Conservation (phyloP, 2,113 vertebrate genomes). For the Pollachius pollachius region DNA sequence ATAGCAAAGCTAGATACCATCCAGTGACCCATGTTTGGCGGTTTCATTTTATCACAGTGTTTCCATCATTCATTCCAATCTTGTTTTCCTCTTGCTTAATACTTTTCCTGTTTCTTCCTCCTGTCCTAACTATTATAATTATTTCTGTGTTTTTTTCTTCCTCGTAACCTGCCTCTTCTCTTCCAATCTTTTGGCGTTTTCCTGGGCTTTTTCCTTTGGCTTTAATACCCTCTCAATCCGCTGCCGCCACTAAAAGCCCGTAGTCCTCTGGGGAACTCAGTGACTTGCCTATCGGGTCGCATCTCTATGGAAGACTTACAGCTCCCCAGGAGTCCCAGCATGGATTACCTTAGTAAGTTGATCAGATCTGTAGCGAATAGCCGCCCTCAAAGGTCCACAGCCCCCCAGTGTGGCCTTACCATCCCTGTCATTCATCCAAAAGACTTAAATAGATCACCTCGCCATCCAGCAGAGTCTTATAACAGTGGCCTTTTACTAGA, state of each 20-base stretch:
- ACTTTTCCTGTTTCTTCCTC: slow-evolving; percentile 1
- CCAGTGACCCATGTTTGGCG: too few species aligned
- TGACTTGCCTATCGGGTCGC: slow-evolving; percentile 89
- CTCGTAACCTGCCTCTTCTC: slow-evolving; percentile 35
- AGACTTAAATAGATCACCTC: too few species aligned
- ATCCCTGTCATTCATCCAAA: too few species aligned
- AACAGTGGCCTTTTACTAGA: too few species aligned
- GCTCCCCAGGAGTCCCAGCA: slow-evolving; percentile 84
- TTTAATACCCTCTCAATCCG: slow-evolving; percentile 18
- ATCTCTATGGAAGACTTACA: slow-evolving; percentile 83
- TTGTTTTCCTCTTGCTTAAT: too few species aligned
- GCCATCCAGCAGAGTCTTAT: too few species aligned
- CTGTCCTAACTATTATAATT: not conserved
- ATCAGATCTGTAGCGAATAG: not conserved
- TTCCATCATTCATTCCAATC: too few species aligned
- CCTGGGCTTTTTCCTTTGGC: slow-evolving; percentile 20
- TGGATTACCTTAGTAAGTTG: slow-evolving; percentile 98
- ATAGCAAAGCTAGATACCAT: too few species aligned
- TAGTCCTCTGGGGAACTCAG: slow-evolving; percentile 90
- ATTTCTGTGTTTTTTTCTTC: not conserved
- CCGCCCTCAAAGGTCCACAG: not conserved
- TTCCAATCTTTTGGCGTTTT: slow-evolving; percentile 50
- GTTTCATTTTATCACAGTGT: too few species aligned
- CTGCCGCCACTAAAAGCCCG: slow-evolving; percentile 81
- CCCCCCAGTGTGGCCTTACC: too few species aligned